Evolutionary conservation across 1,140 invertebrate species (phyloP).

Genomic region (Thaumatotibia leucotreta): DNA sequence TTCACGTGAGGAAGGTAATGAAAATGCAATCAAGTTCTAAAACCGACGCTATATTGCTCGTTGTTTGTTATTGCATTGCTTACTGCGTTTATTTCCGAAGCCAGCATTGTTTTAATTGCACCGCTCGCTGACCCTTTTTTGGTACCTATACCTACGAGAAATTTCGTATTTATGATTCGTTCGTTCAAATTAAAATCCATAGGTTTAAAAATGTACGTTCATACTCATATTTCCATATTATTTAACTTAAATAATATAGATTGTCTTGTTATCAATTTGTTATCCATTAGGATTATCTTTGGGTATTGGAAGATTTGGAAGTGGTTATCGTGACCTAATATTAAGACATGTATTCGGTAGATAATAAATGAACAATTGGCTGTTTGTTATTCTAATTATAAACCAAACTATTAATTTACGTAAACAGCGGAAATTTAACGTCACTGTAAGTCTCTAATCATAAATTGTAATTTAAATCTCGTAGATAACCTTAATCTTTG

Average conservation of each 20-base stretch:
- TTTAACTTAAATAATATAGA: too few relatives aligned
- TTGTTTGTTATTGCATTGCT: constrained; percentile 8
- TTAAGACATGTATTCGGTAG: too few relatives aligned
- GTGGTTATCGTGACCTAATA: too few relatives aligned
- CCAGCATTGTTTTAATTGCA: neutral
- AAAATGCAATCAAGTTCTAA: constrained; percentile 13
- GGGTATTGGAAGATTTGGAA: too few relatives aligned
- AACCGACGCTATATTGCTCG: neutral
- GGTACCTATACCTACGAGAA: constrained; percentile 6
- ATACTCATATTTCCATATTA: too few relatives aligned
- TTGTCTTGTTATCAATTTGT: too few relatives aligned
- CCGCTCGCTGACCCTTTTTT: constrained; percentile 1
- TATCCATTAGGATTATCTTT: too few relatives aligned
- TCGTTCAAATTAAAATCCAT: too few relatives aligned
- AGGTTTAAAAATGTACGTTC: too few relatives aligned
- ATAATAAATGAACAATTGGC: too few relatives aligned
- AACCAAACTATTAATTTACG: neutral
- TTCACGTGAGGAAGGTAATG: neutral
- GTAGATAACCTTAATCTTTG: neutral
- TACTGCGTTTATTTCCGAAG: constrained; percentile 8
- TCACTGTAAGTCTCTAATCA: neutral
- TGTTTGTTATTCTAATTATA: too few relatives aligned
- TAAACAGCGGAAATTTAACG: neutral
- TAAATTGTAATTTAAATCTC: neutral
- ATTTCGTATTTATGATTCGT: neutral